Conservation (phyloP, 1,140 invertebrate genomes). For the Zaprionus ornatus region DNA sequence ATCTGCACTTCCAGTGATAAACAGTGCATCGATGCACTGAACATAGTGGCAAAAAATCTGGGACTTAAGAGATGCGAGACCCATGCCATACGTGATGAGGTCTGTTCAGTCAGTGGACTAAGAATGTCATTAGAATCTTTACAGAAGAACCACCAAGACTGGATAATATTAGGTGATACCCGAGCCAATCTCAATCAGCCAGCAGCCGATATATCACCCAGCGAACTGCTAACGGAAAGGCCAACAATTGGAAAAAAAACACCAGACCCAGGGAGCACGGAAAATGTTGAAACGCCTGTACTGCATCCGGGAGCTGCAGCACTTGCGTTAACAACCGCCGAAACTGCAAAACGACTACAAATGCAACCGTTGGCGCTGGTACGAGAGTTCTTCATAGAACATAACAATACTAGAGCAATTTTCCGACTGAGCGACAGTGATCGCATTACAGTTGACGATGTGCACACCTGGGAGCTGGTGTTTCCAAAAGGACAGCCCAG, state of each 20-base stretch:
- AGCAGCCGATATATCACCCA: conserved; percentile 21
- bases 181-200: conserved; percentile 30
- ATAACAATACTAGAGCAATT: conserved; percentile 90
- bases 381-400: conserved; percentile 93
- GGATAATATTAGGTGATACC: conserved; percentile 57
- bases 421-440: conserved; percentile 6
- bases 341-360: conserved; percentile 89
- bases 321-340: conserved; percentile 91
- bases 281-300: neutral
- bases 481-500: conserved; percentile 86
- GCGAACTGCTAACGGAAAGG: conserved; percentile 33
- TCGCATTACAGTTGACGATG: conserved; percentile 16
- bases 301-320: conserved; percentile 91
- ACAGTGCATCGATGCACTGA: neutral
- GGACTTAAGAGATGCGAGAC: conserved; percentile 52
- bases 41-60: conserved; percentile 36
- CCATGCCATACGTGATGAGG: conserved; percentile 22
- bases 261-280: conserved; percentile 87
- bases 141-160: conserved; percentile 17
- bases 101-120: conserved; percentile 47
- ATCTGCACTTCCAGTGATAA: conserved; percentile 42
- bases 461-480: conserved; percentile 51
- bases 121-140: conserved; percentile 52
- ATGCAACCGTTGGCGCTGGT: conserved; percentile 95
- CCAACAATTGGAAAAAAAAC: neutral